These are phyloP conservation scores for Mycteria americana DNA, from an alignment of 2,797 vertebrate genomes.

Conservation along the genomic window DNA sequence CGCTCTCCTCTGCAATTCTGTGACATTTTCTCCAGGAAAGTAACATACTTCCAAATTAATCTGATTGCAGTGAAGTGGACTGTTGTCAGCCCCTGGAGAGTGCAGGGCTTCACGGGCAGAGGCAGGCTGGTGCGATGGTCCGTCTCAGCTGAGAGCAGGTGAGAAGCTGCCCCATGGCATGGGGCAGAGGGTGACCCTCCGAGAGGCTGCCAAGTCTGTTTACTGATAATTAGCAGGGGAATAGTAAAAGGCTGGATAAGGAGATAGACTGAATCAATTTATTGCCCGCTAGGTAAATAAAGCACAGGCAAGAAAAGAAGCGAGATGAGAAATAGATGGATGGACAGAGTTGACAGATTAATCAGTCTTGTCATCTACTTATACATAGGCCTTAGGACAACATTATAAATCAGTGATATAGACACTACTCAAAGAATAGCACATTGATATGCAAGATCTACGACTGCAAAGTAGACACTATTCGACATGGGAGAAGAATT, in stretches of 20 bases:
- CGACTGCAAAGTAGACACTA: background rate
- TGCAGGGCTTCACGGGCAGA: background rate
- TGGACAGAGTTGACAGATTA: background rate
- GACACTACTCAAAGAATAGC: background rate
- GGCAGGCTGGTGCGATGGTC: background rate
- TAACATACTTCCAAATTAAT: background rate
- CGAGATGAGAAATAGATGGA: background rate
- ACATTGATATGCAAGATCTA: background rate
- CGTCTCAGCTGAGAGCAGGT: background rate
- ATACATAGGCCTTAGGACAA: accelerated
- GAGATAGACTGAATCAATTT: background rate
- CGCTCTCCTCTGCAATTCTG: background rate
- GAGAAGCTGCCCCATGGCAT: background rate
- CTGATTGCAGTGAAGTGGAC: background rate
- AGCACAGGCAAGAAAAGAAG: background rate
- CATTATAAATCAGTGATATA: background rate
- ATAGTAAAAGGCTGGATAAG: background rate
- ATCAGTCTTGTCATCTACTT: background rate
- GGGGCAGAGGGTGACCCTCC: background rate
- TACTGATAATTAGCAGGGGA: background rate
- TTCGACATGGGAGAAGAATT: background rate
- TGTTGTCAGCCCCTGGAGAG: background rate
- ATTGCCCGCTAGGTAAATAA: background rate
- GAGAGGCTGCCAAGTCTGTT: background rate
- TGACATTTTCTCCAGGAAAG: conserved; percentile 25